Base-by-base conservation (phyloP, 2,888 invertebrate genomes). In the Polia nebulosa region DNA sequence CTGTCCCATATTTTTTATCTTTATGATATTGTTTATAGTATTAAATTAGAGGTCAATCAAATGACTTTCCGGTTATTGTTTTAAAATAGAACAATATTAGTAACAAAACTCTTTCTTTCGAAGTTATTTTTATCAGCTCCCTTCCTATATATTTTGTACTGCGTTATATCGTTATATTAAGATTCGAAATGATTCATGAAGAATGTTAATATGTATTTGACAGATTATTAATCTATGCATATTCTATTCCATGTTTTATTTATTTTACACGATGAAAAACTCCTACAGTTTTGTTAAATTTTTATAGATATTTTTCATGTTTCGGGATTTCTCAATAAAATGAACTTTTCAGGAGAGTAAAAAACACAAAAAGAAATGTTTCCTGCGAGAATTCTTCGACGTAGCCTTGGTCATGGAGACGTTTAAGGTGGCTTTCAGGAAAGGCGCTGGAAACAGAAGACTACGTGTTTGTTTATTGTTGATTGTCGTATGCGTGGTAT, bases 401-500 rank as follows among this genome's bases (percentile, higher is more conserved):
- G 89, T 97, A 34, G 95, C 95, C 25, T 97, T 98, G 82, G 97
- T 98, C 34, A 92, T 96, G 71, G 97, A 98, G 70, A 98, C 98
- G 0, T 97, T 98, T 84, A 96, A 95, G 57, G 98, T 98, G 8
- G 98, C 97, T 0, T 98, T 98, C 89, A 97, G 96, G 84, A 95
- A 96, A 79, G 98, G 98, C 0, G 96, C 96, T 36, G 97, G 97
- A 69, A 97, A 98, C 85, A 94, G 98, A 49, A 95, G 97, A 77
- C 96, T 97, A 69, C 96, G 98, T 72, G 97, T 98, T 5, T 96
- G 97, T 78, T 94, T 98, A 78, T 94, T 98, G 9, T 97, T 98
- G 95, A 95, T 98, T 67, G 97, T 97, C 6, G 97, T 98, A 2
- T 98, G 97, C 96, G 98, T 98, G 4, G 97, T 98, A 45, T 98